Conservation (phyloP, 2,888 invertebrate species). For the Noctua janthe region DNA sequence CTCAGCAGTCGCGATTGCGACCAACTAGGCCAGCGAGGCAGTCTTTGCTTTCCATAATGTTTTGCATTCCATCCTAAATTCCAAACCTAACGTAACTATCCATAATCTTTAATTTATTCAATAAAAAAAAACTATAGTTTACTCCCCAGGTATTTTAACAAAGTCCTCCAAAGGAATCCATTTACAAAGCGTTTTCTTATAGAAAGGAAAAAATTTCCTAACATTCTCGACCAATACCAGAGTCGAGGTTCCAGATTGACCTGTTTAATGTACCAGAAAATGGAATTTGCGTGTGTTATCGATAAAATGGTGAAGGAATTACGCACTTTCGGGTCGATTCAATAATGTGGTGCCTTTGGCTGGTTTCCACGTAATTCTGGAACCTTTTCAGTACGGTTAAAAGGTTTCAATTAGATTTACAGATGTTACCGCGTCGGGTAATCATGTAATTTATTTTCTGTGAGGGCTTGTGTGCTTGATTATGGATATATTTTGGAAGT, state of each 20-base stretch:
- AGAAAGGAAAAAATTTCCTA: slow-evolving; percentile 8
- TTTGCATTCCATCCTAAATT: neutral
- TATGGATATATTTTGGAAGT: neutral
- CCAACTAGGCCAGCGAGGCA: neutral
- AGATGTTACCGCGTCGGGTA: slow-evolving; percentile 56
- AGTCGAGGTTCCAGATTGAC: slow-evolving; percentile 73
- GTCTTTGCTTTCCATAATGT: neutral
- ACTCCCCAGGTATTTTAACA: slow-evolving; percentile 11
- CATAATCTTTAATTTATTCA: neutral
- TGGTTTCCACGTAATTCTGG: slow-evolving; percentile 47
- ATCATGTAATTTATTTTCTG: slow-evolving; percentile 57
- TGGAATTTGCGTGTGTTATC: slow-evolving; percentile 81
- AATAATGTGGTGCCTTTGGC: slow-evolving; percentile 54
- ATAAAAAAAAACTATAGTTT: neutral
- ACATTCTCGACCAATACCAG: slow-evolving; percentile 62
- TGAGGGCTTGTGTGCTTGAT: neutral
- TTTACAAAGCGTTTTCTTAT: slow-evolving; percentile 17
- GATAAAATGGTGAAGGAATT: slow-evolving; percentile 74
- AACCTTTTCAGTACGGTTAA: slow-evolving; percentile 55
- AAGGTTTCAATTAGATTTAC: slow-evolving; percentile 67
- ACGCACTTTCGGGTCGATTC: slow-evolving; percentile 57
- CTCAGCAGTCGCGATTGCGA: neutral
- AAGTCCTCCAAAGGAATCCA: slow-evolving; percentile 23
- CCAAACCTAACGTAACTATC: neutral
- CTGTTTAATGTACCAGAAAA: slow-evolving; percentile 86